phyloP scores from a whole-genome alignment of 1,140 invertebrate species.

The Drosophila jambulina region DNA sequence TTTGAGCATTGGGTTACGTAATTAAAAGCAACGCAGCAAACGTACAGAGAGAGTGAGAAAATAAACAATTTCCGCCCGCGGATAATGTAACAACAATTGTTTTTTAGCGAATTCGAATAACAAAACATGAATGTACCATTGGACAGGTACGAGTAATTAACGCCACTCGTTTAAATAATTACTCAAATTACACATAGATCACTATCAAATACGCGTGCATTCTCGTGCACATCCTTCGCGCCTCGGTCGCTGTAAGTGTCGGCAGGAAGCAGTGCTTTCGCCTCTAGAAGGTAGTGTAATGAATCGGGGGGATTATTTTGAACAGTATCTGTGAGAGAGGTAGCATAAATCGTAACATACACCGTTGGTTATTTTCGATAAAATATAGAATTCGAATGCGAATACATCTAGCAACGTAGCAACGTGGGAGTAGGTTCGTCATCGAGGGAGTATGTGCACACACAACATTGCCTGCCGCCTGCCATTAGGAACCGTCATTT shows the following conservation, averaged over 20 bases:
- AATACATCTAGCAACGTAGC: slow-evolving; percentile 50
- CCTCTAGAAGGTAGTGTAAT: slow-evolving; percentile 2
- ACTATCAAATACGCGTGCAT: slow-evolving; percentile 68
- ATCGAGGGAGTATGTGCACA: slow-evolving; percentile 70
- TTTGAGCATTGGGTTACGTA: slow-evolving; percentile 48
- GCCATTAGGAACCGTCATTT: slow-evolving; percentile 81
- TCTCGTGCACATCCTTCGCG: slow-evolving; percentile 35
- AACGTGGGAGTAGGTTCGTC: slow-evolving; percentile 39
- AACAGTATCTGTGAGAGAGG: slow-evolving; percentile 73
- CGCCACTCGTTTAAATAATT: slow-evolving; percentile 11
- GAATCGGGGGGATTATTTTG: slow-evolving; percentile 21
- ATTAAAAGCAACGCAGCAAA: slow-evolving; percentile 8
- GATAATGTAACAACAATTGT: slow-evolving; percentile 31
- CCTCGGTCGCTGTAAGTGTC: slow-evolving; percentile 1
- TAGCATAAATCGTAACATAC: slow-evolving; percentile 72
- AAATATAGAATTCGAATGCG: slow-evolving; percentile 63
- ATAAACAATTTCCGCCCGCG: slow-evolving; percentile 64
- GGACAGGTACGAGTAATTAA: slow-evolving; percentile 10
- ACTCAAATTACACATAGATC: slow-evolving; percentile 53
- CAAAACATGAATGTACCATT: slow-evolving; percentile 9
- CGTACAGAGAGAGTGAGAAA: background rate
- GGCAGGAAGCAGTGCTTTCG: slow-evolving; percentile 7
- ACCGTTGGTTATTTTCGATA: slow-evolving; percentile 56
- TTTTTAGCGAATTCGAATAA: background rate
- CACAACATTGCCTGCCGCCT: slow-evolving; percentile 77